Evolutionary conservation across 2,113 vertebrate genomes (phyloP), one percentile per base, ranked within the genome.

Genomic region (Nycticebus coucang): DNA sequence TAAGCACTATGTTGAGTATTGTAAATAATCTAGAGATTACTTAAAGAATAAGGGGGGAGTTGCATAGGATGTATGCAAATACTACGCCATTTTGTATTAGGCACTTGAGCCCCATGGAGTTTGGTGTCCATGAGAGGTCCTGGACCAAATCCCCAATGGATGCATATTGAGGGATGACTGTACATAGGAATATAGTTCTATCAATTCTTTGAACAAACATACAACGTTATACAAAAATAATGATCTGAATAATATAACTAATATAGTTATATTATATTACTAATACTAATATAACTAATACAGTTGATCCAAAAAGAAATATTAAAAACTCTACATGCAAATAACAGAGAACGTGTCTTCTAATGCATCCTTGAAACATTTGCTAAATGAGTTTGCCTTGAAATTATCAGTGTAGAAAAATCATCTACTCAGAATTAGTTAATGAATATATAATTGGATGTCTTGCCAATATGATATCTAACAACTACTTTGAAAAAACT

Each of bases 301-400:
- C 5, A 7, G 15, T 35, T 62, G 30, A 92, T 89, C 94, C 59
- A 22, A 84, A 84, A 96, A 92, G 4, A 84, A 88, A 89, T 59
- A 26, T 9, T 30, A 71, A 57, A 88, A 72, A 79, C 28, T 80
- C 0, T 22, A 59, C 4, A 50, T 22, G 28, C 5, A 75, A 80
- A 33, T 13, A 60, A 53, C 8, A 45, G n/a, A 68, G 30, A 81
- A 77, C 74, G n/a, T 0, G 26, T 60, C 18, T 62, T 85, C 14
- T 93, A 14, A 11, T 77, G 7, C 50, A 72, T n/a, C 19, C 35
- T 57, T 84, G 8, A 55, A 62, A 71, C 8, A 78, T 71, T 81
- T 55, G n/a, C 45, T 81, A n/a, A 77, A 57, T 30, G 64, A 19
- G 14, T 68, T 92, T 80, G 89, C 3, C 19, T 80, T 89, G 18